Conservation (phyloP, 2,888 invertebrate species). For the Eupithecia vulgata region DNA sequence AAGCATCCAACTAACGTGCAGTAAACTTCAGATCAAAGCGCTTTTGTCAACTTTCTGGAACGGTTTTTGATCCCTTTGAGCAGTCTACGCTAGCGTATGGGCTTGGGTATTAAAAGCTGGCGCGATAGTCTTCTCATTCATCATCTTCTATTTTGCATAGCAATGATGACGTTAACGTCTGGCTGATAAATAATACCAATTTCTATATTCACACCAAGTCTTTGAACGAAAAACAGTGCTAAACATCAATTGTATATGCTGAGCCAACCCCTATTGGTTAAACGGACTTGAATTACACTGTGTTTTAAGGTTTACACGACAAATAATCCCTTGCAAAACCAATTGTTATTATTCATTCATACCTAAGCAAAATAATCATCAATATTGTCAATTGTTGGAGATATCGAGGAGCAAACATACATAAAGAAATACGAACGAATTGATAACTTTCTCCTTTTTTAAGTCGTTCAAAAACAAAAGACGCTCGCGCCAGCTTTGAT, state of each 20-base stretch:
- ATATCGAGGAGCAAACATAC: no score
- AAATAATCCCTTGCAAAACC: not conserved
- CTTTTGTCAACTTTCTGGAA: not conserved
- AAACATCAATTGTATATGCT: no score
- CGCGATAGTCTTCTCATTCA: not conserved
- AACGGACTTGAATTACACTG: no score
- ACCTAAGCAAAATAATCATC: no score
- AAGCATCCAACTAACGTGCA: conserved; percentile 1
- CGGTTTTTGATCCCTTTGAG: conserved; percentile 1
- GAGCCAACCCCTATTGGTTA: no score
- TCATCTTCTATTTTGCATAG: not conserved
- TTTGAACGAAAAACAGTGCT: no score
- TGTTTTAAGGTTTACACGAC: not conserved
- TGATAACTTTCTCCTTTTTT: not conserved
- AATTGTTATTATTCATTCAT: no score
- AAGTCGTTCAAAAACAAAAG: not conserved
- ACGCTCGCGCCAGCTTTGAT: not conserved
- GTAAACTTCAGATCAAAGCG: conserved; percentile 5
- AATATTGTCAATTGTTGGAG: no score
- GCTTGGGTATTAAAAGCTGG: not conserved
- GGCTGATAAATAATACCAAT: no score
- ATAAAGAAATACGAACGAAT: not conserved
- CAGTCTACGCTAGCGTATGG: not conserved
- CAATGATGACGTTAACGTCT: no score
- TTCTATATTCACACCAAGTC: no score